These are phyloP conservation scores for Procambarus clarkii DNA, from an alignment of 1,140 invertebrate species.

Conservation along the genomic window DNA sequence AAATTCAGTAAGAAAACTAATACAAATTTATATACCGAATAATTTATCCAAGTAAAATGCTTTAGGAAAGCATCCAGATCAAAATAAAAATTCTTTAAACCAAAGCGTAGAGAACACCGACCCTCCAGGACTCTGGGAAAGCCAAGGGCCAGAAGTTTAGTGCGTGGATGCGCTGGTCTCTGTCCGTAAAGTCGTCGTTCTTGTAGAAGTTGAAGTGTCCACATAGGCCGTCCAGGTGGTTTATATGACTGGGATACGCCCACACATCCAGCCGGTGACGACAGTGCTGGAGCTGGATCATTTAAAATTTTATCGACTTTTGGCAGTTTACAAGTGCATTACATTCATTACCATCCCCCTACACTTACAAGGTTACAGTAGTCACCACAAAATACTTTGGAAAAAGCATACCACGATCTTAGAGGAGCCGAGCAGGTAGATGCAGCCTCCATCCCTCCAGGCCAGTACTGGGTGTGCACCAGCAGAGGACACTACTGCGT, in stretches of 20 bases:
- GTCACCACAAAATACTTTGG: not conserved
- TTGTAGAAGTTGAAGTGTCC: conserved; percentile 44
- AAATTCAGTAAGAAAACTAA: not conserved
- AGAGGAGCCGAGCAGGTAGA: not conserved
- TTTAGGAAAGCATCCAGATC: too few relatives aligned
- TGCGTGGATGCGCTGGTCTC: not conserved
- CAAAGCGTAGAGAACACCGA: not conserved
- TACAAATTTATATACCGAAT: not conserved
- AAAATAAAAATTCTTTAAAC: too few relatives aligned
- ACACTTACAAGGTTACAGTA: too few relatives aligned
- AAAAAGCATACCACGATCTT: not conserved
- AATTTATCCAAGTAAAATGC: not conserved
- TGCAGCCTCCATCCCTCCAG: not conserved
- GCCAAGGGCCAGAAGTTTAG: not conserved
- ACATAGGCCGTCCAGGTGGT: conserved; percentile 26
- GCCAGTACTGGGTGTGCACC: not conserved
- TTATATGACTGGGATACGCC: not conserved
- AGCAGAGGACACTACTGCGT: not conserved
- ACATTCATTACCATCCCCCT: too few relatives aligned
- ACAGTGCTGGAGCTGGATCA: conserved; percentile 3
- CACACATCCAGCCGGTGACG: conserved; percentile 12
- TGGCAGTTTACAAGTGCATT: too few relatives aligned
- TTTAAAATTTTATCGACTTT: too few relatives aligned
- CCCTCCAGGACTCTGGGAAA: conserved; percentile 42
- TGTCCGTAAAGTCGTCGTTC: conserved; percentile 6